A percentile compares a stretch with the other conserved stretches of the same genome.
Evolutionary conservation across 2,113 vertebrate genomes (phyloP).

Genomic region (Hemicordylus capensis): DNA sequence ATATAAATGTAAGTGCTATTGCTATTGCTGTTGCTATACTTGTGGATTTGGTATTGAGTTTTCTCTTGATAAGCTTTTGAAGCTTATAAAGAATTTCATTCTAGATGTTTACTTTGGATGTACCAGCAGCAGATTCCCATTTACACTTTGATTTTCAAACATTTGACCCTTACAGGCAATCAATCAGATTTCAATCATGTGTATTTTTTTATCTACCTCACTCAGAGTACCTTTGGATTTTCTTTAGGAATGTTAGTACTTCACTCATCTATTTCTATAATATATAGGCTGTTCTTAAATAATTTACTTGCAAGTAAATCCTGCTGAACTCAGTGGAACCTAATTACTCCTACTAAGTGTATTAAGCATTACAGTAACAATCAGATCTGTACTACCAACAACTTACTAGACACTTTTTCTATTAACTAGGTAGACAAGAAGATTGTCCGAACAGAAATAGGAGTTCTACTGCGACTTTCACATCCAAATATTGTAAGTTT

Average conservation of each 20-base stretch:
- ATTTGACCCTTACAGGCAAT: neutral
- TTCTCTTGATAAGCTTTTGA: neutral
- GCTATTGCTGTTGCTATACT: neutral
- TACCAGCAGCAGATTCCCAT: neutral
- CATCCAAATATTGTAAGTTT: slow-evolving; percentile 91
- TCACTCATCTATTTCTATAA: neutral
- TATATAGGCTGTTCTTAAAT: neutral
- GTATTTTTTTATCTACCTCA: neutral
- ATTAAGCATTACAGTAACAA: neutral
- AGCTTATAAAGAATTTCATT: neutral
- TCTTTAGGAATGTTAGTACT: neutral
- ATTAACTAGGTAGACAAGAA: slow-evolving; percentile 88
- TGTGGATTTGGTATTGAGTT: neutral
- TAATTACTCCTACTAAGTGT: neutral
- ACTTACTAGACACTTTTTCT: slow-evolving; percentile 46
- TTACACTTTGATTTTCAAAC: neutral
- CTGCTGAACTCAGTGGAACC: neutral
- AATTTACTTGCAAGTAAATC: neutral
- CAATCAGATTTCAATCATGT: neutral
- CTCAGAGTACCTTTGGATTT: neutral
- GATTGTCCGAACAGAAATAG: slow-evolving; percentile 89
- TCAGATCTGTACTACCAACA: slow-evolving; percentile 12
- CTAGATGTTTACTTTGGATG: neutral
- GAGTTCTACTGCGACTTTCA: slow-evolving; percentile 87
- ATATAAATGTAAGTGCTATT: no score